Base-by-base conservation (phyloP, 2,113 vertebrate species). In the Thamnaconus septentrionalis region DNA sequence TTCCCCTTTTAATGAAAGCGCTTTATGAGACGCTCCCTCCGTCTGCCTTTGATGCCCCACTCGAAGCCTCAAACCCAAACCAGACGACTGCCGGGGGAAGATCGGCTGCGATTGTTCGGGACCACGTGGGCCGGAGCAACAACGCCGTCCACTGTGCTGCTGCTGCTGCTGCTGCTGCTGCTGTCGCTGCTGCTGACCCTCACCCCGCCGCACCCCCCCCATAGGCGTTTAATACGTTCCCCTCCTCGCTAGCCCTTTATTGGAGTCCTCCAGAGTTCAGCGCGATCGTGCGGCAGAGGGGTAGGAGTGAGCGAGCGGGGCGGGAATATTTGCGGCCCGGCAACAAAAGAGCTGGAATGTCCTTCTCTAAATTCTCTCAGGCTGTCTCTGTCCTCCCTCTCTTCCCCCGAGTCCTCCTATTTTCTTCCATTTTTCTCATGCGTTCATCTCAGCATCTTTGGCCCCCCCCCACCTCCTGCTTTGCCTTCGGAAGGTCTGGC, bases 331-430 rank as follows among this genome's bases (percentile, higher is more conserved):
- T 86, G 82, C 69, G 78, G 78, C 63, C 48, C 1, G 43, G 73
- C 72, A 79, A 87, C 78, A 84, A 85, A 85, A 54, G 68, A 57
- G 41, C 49, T 70, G 71, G 80, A 85, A 83, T 84, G 80, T 63
- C 71, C 53, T 63, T 65, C 71, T 70, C 69, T 39, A 69, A 80
- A 73, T 76, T 64, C 61, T 67, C 70, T 49, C 66, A 66, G 12
- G 46, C 67, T 73, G 73, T 78, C 76, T 77, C 76, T 56, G 39
- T 31, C 61, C 61, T 46, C 50, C 42, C 59, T 61, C 43, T 45
- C 47, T 8, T 57, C 41, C 52, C 43, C 43, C 55, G 5, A 9
- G 5, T 71, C n/a, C 45, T 7, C 56, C 51, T 48, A 31, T 31
- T 31, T 31, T 31, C 60, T 5, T 41, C 58, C 3, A 0, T 42